Evolutionary conservation across 2,888 invertebrate genomes (phyloP), one percentile per base, ranked within the genome.

Genomic region (Drosophila rubida): DNA sequence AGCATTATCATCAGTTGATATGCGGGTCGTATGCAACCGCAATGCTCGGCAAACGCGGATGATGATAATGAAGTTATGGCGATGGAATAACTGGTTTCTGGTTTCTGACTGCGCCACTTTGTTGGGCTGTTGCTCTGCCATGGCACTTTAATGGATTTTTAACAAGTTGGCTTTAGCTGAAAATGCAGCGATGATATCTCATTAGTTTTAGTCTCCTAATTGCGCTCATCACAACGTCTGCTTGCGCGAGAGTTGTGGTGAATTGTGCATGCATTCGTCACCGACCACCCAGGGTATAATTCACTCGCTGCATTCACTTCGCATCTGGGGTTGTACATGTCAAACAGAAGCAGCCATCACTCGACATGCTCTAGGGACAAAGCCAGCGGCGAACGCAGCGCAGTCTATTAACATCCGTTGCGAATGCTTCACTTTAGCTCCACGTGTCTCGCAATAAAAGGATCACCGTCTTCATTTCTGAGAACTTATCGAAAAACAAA

Each of bases 201-300:
- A 75, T 75, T 79, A 60, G 79, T 39, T 67, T 57, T 57, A 46
- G 51, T 30, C 55, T 63, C 60, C 76, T 68, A 79, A 79, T 79
- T 79, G 68, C 51, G 54, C 49, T 51, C 69, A 50, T 61, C 67
- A 22, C 45, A 54, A 41, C 42, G 41, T 37, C 51, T 19, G 16
- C 19, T 49, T 30, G 32, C 11, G 32, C 11, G 60, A 60, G 37
- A 51, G 60, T 37, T 57, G 57, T 55, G 49, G 16, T 44, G 32
- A 54, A 58, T 45, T 61, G 30, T 50, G 39, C 55, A 48, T 48
- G 39, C 41, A 53, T 69, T 27, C 55, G 22, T 27, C 32, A 46
- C 25, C 23, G 73, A 57, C 73, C 73, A 73, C 73, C 78, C 73
- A 76, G 14, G 60, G 37, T 14, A 41, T 14, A 22, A 57, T 39